Evolutionary conservation across 2,797 vertebrate species (phyloP), one percentile per base, ranked within the genome.

Genomic region (Etheostoma nigrum): DNA sequence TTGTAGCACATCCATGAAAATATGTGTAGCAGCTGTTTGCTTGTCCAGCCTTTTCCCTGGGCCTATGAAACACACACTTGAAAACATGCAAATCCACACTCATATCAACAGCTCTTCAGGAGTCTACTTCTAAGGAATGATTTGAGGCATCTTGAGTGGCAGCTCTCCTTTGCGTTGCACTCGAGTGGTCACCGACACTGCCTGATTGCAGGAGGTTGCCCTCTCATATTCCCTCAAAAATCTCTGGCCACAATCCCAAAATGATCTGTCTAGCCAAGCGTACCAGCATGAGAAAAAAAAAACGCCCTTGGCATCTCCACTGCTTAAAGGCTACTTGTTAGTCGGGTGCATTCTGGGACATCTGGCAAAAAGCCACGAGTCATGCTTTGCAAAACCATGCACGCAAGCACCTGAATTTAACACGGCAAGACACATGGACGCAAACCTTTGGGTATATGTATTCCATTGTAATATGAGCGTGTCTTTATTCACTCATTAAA

Each of bases 191-290:
- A 87, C 73, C 52, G 55, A 91, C 86, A 88, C 82, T 81, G 87
- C 54, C 68, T 79, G 86, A 88, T 85, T 86, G 88, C 89, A 83
- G 88, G 89, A 88, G 85, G 83, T 86, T 91, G 83, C 77, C 71
- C 86, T 87, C 85, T 90, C 76, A 86, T 88, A 86, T 91, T 89
- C 89, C 85, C 81, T 85, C 70, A 81, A 74, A 89, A 88, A 89
- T 85, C 63, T 84, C 74, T 92, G 87, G 86, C 87, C 69, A 66
- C 15, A 40, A 75, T 90, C 84, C 81, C 81, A 85, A 90, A 87
- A 87, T 84, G 1, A 81, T 88, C 76, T 81, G 83, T 86, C 79
- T 84, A 82, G 76, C 67, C 55, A 60, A 88, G 82, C 65, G 71
- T 64, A 84, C 69, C 68, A 76, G 77, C 72, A 70, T 66, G 75